Conservation (phyloP, 2,888 invertebrate genomes). For the Morpho deidamia region DNA sequence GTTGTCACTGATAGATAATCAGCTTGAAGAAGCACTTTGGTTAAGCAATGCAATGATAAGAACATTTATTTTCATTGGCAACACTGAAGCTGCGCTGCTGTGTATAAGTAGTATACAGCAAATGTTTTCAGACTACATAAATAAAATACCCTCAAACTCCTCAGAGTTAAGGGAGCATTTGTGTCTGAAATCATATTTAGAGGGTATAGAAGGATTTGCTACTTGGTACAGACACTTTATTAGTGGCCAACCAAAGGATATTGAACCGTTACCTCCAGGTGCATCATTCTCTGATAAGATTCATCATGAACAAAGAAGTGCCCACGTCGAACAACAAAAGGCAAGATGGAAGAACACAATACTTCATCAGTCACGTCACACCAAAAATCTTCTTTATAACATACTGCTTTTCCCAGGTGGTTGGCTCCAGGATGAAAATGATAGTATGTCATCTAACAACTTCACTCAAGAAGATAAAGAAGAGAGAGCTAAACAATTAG, state of each 20-base stretch:
- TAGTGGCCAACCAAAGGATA: conserved; percentile 86
- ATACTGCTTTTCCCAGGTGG: conserved; percentile 93
- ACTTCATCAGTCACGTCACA: conserved; percentile 84
- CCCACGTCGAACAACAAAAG: conserved; percentile 87
- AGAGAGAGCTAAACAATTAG: conserved; percentile 83
- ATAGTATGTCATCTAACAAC: conserved; percentile 64
- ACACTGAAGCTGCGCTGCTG: conserved; percentile 88
- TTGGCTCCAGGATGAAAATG: conserved; percentile 88
- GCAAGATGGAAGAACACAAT: conserved; percentile 86
- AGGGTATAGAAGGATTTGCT: conserved; percentile 91
- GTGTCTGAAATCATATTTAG: conserved; percentile 91
- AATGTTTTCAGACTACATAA: conserved; percentile 57
- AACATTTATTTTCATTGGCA: conserved; percentile 88
- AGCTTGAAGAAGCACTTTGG: conserved; percentile 88
- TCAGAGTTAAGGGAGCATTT: conserved; percentile 87
- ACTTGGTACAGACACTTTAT: conserved; percentile 93
- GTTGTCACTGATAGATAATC: conserved; percentile 88
- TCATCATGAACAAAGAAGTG: conserved; percentile 89
- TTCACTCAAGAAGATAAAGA: conserved; percentile 64
- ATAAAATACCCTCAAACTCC: conserved; percentile 56
- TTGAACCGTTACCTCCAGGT: conserved; percentile 76
- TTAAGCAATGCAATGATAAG: conserved; percentile 94
- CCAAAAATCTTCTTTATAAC: conserved; percentile 89
- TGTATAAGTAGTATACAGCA: conserved; percentile 75
- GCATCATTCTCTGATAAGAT: conserved; percentile 92